Evolutionary conservation across 2,797 vertebrate genomes (phyloP), one percentile per base, ranked within the genome.

Genomic region (Hylomyscus alleni): DNA sequence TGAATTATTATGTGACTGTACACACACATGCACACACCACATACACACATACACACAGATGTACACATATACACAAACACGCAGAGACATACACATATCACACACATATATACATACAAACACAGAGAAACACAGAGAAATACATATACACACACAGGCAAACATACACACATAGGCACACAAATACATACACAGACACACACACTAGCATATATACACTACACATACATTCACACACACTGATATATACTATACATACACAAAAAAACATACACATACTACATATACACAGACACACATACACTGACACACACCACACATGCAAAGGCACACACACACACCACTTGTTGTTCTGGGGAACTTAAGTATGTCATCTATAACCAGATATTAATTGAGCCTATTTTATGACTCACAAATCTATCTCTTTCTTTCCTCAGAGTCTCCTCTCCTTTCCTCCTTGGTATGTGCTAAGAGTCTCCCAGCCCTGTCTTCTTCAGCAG

Each of bases 341-440:
- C 0, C 26, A 31, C 47, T 89, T 76, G 4, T 75, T 52, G 50
- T 40, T 17, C 40, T 37, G 17, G 58, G 52, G 60, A 73, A 44
- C n/a, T 87, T 83, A 72, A 86, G 50, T 34, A 37, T 22, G 31
- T 96, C 52, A 24, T 69, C 58, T 81, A 31, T 47, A 77, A 82
- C 40, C 75, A 24, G 69, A 76, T 52, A 90, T 90, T 75, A 90
- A 72, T 47, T 72, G 62, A 67, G 81, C 77, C 89, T 77, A 12
- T 81, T 84, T 93, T 80, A 82, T 97, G 95, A 97, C 96, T 97
- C 95, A 92, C 19, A 20, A 24, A 13, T 85, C 73, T 83, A 19
- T 97, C 93, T 97, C 87, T 97, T 95, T 98, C 96, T 98, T 96
- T 97, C 93, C 97, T 97, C 96, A 97, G 95, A 97, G 73, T 91